Evolutionary conservation across 1,140 invertebrate genomes (phyloP), one percentile per base, ranked within the genome.

Genomic region (Bradynema listronoti): DNA sequence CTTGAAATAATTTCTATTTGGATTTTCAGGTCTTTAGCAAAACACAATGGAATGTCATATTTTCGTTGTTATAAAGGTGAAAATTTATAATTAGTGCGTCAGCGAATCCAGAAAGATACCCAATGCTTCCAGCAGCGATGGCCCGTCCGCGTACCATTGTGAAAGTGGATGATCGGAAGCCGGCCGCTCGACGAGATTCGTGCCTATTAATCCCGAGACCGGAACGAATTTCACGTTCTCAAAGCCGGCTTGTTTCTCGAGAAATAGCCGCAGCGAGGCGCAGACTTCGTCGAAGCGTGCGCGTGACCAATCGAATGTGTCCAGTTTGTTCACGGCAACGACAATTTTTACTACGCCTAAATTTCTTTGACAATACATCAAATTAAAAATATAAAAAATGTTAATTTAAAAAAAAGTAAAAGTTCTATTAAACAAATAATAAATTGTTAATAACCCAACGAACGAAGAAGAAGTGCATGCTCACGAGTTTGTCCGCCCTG

Each of bases 401-500:
- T 27, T 25, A 50, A 51, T 24, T 62, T 36, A 49, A 19, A 61
- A 2, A n/a, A 60, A 14, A 57, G 24, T 3, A 39, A 51, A 22
- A 14, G 14, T 60, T 50, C 4, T 65, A 57, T 69, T 34, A 22
- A 9, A 46, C 33, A 33, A 22, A 64, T 32, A 66, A 3, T 9
- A 30, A 66, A 59, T 71, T 16, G 0, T 59, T 39, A 1, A 16
- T 6, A 34, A 83, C 91, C 91, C 58, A 97, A 80, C 27, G 91
- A 95, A 69, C 89, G 83, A 1, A 94, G 86, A 4, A 99, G 81
- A 11, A 98, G 80, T 16, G 93, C 90, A 83, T 99, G 94, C 80
- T 99, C 94, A 52, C 92, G 82, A 0, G 94, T 99, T 82, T 98
- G 94, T 27, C 94, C 94, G 14, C 93, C 93, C 63, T 86, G 85